phyloP scores from a whole-genome alignment of 30 jellyfish, hydroid and myxozoan species.

The Rhopilema esculentum region DNA sequence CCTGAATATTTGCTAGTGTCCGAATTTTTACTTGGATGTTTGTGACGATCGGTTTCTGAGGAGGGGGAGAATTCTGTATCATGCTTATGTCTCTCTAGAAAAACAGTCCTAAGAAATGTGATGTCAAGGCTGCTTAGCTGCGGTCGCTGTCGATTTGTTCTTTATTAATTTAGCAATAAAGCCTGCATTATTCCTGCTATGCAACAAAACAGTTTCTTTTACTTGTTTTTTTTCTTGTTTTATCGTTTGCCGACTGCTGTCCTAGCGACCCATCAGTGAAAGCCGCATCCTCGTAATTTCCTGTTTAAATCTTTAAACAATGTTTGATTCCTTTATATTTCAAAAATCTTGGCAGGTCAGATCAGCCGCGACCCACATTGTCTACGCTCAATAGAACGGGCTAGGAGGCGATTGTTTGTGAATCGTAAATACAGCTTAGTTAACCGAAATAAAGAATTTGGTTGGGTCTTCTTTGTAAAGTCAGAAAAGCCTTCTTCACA shows the following conservation, averaged over 20 bases:
- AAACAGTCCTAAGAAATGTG: no score
- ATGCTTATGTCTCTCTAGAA: no score
- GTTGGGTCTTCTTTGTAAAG: conserved; percentile 32
- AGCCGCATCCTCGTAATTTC: conserved; percentile 7
- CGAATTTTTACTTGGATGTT: no score
- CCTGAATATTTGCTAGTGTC: no score
- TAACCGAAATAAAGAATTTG: conserved; percentile 37
- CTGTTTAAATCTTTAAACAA: conserved; percentile 1
- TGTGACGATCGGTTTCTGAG: no score
- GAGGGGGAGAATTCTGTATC: no score
- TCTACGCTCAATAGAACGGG: conserved; percentile 1
- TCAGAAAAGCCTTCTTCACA: conserved; percentile 44
- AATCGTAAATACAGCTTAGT: conserved; percentile 2
- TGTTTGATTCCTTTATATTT: conserved; percentile 1
- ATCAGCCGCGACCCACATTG: conserved; percentile 25
- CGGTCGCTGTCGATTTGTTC: neutral
- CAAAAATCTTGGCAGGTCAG: conserved; percentile 34
- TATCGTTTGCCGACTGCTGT: neutral
- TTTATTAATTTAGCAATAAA: neutral
- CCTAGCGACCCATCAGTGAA: neutral
- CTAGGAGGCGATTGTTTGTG: conserved; percentile 18
- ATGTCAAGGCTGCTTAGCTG: no score
- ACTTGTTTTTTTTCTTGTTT: neutral
- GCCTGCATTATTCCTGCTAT: neutral
- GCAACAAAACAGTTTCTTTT: neutral